Evolutionary conservation across 2,888 invertebrate species (phyloP).

Genomic region (Phragmatobia fuliginosa): DNA sequence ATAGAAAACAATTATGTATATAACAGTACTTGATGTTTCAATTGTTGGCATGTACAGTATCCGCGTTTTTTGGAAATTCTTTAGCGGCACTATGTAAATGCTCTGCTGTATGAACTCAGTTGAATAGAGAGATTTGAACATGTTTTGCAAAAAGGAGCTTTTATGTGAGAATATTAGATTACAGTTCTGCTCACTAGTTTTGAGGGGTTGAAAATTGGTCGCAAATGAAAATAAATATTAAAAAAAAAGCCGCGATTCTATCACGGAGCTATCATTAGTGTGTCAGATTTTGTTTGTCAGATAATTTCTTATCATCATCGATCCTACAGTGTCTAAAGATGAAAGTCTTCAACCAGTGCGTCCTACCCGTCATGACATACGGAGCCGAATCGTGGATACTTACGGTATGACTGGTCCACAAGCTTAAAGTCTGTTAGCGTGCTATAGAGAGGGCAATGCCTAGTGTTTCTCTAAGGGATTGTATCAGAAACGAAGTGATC

Average conservation of each 20-base stretch:
- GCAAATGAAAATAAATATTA: no score
- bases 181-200: background rate
- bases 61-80: slow-evolving; percentile 16
- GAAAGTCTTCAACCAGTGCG: no score
- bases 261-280: background rate
- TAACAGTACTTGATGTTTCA: slow-evolving; percentile 36
- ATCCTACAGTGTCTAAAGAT: no score
- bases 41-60: slow-evolving; percentile 28
- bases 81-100: background rate
- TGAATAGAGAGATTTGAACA: background rate
- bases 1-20: slow-evolving; percentile 22
- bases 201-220: background rate
- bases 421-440: no score
- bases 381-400: no score
- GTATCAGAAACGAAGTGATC: no score
- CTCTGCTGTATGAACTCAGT: background rate
- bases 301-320: no score
- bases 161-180: background rate
- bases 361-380: no score
- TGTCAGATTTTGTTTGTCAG: background rate
- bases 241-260: background rate
- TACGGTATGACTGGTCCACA: no score
- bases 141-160: background rate
- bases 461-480: no score
- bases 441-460: no score